Conservation (phyloP, 2,888 invertebrate genomes). For the Argyresthia albistria region DNA sequence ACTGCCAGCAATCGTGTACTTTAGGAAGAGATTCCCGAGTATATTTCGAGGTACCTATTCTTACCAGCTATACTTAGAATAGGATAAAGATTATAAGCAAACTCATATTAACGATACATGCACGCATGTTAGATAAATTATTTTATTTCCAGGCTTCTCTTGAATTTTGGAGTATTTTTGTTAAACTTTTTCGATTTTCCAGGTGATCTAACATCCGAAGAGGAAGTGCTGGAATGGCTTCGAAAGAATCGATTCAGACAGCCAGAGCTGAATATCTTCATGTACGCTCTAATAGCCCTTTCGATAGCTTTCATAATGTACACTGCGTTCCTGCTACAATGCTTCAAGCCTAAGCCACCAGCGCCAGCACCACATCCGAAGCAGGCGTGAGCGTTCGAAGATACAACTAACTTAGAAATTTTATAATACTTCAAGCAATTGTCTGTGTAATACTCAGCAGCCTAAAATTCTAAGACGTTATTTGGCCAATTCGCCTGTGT, state of each 20-base stretch:
- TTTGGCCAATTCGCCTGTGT: background rate
- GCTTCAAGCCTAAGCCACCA: slow-evolving; percentile 83
- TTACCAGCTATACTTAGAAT: too few species aligned
- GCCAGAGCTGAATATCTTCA: slow-evolving; percentile 93
- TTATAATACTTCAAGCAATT: background rate
- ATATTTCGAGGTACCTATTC: slow-evolving; percentile 89
- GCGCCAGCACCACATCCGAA: slow-evolving; percentile 76
- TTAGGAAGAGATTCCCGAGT: slow-evolving; percentile 91
- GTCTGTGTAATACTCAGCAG: background rate
- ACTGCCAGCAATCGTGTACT: slow-evolving; percentile 92
- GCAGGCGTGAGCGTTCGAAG: slow-evolving; percentile 67
- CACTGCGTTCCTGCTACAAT: slow-evolving; percentile 91
- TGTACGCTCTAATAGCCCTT: slow-evolving; percentile 92
- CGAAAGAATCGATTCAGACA: slow-evolving; percentile 94
- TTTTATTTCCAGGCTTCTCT: too few species aligned
- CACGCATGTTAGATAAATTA: too few species aligned
- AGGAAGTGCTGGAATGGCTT: slow-evolving; percentile 92
- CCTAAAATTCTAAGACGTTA: background rate
- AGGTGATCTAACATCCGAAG: slow-evolving; percentile 88
- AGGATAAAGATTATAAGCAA: too few species aligned
- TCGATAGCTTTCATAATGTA: slow-evolving; percentile 90
- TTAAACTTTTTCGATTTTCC: slow-evolving; percentile 7
- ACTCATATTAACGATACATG: too few species aligned
- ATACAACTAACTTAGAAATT: background rate
- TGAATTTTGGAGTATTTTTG: too few species aligned